Percentiles rank a stretch among this genome's conserved stretches.
phyloP scores from a whole-genome alignment of 2,888 invertebrate genomes.

The Eudasyphora cyanicolor region DNA sequence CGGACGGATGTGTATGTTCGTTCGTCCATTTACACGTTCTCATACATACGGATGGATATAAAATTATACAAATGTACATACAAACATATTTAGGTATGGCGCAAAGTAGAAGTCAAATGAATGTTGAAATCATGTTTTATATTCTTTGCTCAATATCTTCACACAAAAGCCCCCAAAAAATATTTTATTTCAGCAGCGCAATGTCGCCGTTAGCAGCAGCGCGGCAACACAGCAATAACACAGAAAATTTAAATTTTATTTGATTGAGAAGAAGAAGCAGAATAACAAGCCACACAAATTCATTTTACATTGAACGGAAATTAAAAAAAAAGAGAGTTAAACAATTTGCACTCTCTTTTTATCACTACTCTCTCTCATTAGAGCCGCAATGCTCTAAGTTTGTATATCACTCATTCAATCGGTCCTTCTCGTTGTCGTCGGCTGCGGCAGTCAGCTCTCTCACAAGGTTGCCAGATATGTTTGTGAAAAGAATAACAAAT shows the following conservation, averaged over 20 bases:
- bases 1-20: background rate
- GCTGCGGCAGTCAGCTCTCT: too few species aligned
- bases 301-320: constrained; percentile 56
- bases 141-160: constrained; percentile 35
- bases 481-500: too few species aligned
- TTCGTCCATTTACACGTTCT: background rate
- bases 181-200: constrained; percentile 32
- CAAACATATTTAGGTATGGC: background rate
- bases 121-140: constrained; percentile 44
- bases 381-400: constrained; percentile 4
- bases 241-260: constrained; percentile 16
- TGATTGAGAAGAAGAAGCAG: background rate
- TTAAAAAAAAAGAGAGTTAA: constrained; percentile 57
- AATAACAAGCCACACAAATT: background rate
- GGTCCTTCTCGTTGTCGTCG: background rate
- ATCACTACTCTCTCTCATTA: background rate
- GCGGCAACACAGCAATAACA: background rate
- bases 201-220: background rate
- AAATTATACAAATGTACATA: background rate
- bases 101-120: constrained; percentile 39
- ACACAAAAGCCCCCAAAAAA: constrained; percentile 30
- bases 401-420: background rate
- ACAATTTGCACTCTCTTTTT: constrained; percentile 18
- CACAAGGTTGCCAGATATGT: too few species aligned
- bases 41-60: background rate